Conservation (phyloP, 2,797 vertebrate species). For the Phoebastria nigripes region DNA sequence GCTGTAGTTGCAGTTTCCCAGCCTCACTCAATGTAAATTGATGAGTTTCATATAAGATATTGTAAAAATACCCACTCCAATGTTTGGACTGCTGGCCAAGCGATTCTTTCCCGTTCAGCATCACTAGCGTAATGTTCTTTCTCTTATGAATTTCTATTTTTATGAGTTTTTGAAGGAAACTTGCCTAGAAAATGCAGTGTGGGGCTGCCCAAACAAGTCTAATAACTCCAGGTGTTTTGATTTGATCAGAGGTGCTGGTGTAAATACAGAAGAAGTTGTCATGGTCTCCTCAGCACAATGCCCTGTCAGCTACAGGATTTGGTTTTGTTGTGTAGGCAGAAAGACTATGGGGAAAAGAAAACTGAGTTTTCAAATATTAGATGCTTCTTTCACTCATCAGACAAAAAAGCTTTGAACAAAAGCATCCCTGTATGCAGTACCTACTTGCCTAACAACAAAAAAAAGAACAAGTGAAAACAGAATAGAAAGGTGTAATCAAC, state of each 20-base stretch:
- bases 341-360: constrained; percentile 21
- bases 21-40: constrained; percentile 35
- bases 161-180: constrained; percentile 49
- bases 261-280: constrained; percentile 29
- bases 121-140: constrained; percentile 21
- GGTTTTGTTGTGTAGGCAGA: constrained; percentile 18
- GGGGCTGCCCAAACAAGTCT: constrained; percentile 17
- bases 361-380: not conserved
- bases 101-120: constrained; percentile 20
- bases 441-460: not conserved
- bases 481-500: not conserved
- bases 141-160: constrained; percentile 64
- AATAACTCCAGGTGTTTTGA: constrained; percentile 27
- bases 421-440: not conserved
- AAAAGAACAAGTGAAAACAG: not conserved
- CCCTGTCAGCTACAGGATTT: not conserved
- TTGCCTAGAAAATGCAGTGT: constrained; percentile 24
- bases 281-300: not conserved
- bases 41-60: constrained; percentile 47
- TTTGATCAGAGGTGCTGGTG: constrained; percentile 11
- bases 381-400: not conserved
- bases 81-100: constrained; percentile 53
- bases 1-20: constrained; percentile 30
- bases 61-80: constrained; percentile 45
- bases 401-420: not conserved